Base-by-base conservation (phyloP, 2,113 vertebrate genomes). In the Irena cyanogastra region DNA sequence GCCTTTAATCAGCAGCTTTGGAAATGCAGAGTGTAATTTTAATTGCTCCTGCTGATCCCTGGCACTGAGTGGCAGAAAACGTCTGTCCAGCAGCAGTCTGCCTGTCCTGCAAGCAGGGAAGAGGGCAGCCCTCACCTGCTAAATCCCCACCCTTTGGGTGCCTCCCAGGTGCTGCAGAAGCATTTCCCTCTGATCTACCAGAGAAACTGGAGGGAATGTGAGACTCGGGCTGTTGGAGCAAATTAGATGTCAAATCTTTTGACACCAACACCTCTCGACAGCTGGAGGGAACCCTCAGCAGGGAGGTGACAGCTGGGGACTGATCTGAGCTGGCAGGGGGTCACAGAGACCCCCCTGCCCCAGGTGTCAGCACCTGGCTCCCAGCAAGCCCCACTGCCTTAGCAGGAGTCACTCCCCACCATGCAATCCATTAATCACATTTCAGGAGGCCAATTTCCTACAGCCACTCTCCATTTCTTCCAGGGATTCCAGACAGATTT, bases 391-490 rank as follows among this genome's bases (percentile, higher is more conserved):
- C 81, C 41, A 57, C 2, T 37, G 54, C 20, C 54, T 39, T 22
- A 54, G 89, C 57, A 83, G 75, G 75, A 92, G 64, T 11, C 90
- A 78, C 4, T 77, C 63, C 90, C 83, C 86, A 47, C 81, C 91
- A 8, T n/a, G 31, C 20, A 23, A 74, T 54, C 93, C 83, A 86
- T 96, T 92, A 93, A 92, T 96, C 95, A 92, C 60, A 17, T 95
- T 94, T 90, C 89, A 90, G 72, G 68, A 75, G 90, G 93, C 83
- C 80, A 52, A 63, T 83, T 94, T 92, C 86, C 94, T 96, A 6
- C 89, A 96, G 93, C 68, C 17, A 1, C 50, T 90, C 93, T 92
- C 86, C 26, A 8, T 86, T 92, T 81, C 92, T 97, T 93, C 89
- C 91, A 93, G 91, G 83, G 76, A 93, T 69, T 93, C 5, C 6